These are phyloP conservation scores for Gephyroberyx darwinii DNA, from an alignment of 2,797 vertebrate genomes.

Conservation along the genomic window DNA sequence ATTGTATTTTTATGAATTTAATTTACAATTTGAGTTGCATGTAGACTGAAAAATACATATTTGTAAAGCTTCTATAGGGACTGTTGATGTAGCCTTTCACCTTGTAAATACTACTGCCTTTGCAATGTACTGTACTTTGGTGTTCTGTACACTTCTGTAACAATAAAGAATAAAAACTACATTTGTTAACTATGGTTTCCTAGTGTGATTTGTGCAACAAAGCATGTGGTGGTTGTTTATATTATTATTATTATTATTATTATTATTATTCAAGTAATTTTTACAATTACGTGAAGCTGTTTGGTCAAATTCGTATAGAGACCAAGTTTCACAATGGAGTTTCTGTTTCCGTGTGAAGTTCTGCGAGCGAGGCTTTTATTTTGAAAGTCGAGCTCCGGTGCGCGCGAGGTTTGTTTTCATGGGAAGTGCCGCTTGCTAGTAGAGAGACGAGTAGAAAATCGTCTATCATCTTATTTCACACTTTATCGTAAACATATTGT, in stretches of 20 bases:
- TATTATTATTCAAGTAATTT: too few relatives aligned
- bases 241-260: too few relatives aligned
- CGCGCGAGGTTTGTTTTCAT: conserved; percentile 71
- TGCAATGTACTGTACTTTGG: conserved; percentile 84
- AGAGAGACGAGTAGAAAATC: rapidly evolving
- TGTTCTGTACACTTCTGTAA: conserved; percentile 85
- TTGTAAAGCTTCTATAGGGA: conserved; percentile 80
- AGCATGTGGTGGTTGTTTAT: not conserved
- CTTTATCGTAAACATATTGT: not conserved
- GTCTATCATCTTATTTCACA: rapidly evolving
- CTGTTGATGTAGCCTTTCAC: conserved; percentile 83
- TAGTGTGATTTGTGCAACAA: conserved; percentile 10
- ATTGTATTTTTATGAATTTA: conserved; percentile 76
- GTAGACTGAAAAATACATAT: conserved; percentile 82
- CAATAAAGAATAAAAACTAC: conserved; percentile 74
- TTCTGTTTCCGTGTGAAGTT: too few relatives aligned
- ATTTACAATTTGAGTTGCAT: conserved; percentile 78
- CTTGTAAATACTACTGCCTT: conserved; percentile 90
- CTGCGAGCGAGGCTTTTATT: conserved; percentile 55
- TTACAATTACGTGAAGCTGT: too few relatives aligned
- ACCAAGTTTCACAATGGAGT: too few relatives aligned
- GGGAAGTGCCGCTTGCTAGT: not conserved
- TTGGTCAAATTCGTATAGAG: too few relatives aligned
- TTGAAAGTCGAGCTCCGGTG: conserved; percentile 54
- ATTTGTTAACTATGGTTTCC: conserved; percentile 53